These are phyloP conservation scores for Plagodis dolabraria DNA, from an alignment of 2,888 invertebrate species.

Conservation along the genomic window DNA sequence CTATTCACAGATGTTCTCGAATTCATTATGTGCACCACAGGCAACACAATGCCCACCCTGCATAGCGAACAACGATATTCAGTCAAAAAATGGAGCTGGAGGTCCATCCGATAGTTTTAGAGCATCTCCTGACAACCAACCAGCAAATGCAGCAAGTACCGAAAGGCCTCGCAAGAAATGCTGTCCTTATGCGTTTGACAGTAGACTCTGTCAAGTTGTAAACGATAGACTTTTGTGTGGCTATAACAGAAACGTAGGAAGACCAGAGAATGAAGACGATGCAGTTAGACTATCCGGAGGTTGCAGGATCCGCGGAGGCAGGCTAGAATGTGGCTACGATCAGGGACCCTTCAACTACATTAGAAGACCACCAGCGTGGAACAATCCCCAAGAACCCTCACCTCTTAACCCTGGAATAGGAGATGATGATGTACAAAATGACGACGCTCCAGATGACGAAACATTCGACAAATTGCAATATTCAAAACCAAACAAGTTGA, in stretches of 20 bases:
- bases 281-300: slow-evolving; percentile 48
- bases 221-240: slow-evolving; percentile 68
- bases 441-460: background rate
- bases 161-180: slow-evolving; percentile 49
- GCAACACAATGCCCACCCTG: slow-evolving; percentile 5
- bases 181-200: slow-evolving; percentile 69
- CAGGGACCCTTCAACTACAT: slow-evolving; percentile 52
- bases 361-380: slow-evolving; percentile 43
- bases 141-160: background rate
- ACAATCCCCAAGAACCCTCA: background rate
- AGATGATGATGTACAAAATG: slow-evolving; percentile 1
- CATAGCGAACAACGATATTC: background rate
- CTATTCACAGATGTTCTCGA: slow-evolving; percentile 46
- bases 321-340: slow-evolving; percentile 70
- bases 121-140: background rate
- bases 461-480: background rate
- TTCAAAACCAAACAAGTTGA: background rate
- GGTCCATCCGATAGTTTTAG: background rate
- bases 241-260: slow-evolving; percentile 61
- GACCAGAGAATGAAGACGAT: slow-evolving; percentile 38
- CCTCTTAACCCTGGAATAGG: slow-evolving; percentile 5
- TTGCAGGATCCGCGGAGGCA: slow-evolving; percentile 61
- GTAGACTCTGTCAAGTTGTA: slow-evolving; percentile 55
- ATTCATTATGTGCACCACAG: slow-evolving; percentile 22
- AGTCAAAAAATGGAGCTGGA: too few species aligned